phyloP scores from a whole-genome alignment of 2,888 invertebrate species.

The Hyposoter didymator region DNA sequence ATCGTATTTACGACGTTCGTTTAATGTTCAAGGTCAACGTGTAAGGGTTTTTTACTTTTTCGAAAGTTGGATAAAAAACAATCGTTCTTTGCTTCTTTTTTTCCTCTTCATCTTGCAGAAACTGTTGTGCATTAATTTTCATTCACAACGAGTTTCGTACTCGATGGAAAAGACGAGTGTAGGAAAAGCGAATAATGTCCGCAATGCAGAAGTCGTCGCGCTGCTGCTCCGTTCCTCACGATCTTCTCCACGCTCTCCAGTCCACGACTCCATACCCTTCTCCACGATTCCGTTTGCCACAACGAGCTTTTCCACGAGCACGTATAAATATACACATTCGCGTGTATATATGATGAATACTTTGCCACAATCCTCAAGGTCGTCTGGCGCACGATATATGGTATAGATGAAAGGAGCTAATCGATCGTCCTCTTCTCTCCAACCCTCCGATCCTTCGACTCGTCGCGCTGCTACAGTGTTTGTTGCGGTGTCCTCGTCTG shows the following conservation, averaged over 20 bases:
- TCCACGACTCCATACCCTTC: constrained; percentile 4
- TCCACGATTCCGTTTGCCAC: neutral
- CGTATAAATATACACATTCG: constrained; percentile 6
- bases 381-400: constrained; percentile 37
- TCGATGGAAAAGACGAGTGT: neutral
- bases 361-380: constrained; percentile 58
- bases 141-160: neutral
- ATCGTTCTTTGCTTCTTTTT: neutral
- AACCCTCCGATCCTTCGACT: neutral
- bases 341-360: neutral
- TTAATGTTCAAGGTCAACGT: constrained; percentile 1
- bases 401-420: constrained; percentile 38
- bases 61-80: neutral
- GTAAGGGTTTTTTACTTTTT: neutral
- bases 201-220: constrained; percentile 64
- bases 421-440: constrained; percentile 32
- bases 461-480: neutral
- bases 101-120: neutral
- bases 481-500: neutral
- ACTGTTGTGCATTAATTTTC: neutral
- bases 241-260: constrained; percentile 46
- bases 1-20: constrained; percentile 17
- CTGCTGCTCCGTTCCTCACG: constrained; percentile 40
- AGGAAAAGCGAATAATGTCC: constrained; percentile 63
- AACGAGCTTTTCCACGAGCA: constrained; percentile 40